Percentiles rank a stretch among this genome's conserved stretches.
Conservation (phyloP, 2,797 vertebrate species). For the Numenius phaeopus region DNA sequence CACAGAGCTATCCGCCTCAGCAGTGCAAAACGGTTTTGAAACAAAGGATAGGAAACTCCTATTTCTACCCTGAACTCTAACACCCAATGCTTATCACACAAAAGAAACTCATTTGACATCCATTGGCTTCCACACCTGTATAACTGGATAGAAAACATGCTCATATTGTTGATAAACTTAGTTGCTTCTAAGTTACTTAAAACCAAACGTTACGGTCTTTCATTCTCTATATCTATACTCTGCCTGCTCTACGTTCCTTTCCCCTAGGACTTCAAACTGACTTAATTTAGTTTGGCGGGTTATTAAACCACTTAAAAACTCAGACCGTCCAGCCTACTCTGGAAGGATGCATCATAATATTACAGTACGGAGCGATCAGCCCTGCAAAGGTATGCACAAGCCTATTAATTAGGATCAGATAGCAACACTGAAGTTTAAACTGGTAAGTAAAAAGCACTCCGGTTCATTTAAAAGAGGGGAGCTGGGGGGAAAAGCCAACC, state of each 20-base stretch:
- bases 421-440: not conserved
- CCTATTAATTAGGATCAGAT: not conserved
- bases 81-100: accelerated
- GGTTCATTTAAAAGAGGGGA: not conserved
- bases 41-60: accelerated
- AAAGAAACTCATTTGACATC: not conserved
- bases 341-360: accelerated
- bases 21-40: not conserved
- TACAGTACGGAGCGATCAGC: accelerated
- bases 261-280: not conserved
- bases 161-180: not conserved
- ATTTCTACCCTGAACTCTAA: not conserved
- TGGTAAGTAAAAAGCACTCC: accelerated
- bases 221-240: not conserved
- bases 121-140: not conserved
- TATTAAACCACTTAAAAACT: not conserved
- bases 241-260: not conserved
- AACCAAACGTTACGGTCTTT: not conserved
- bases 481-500: not conserved
- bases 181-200: not conserved
- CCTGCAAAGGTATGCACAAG: not conserved
- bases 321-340: too few relatives aligned
- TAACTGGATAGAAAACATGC: accelerated
- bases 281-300: not conserved
- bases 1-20: not conserved